Evolutionary conservation across 2,888 invertebrate genomes (phyloP).

Genomic region (Neoascia interrupta): DNA sequence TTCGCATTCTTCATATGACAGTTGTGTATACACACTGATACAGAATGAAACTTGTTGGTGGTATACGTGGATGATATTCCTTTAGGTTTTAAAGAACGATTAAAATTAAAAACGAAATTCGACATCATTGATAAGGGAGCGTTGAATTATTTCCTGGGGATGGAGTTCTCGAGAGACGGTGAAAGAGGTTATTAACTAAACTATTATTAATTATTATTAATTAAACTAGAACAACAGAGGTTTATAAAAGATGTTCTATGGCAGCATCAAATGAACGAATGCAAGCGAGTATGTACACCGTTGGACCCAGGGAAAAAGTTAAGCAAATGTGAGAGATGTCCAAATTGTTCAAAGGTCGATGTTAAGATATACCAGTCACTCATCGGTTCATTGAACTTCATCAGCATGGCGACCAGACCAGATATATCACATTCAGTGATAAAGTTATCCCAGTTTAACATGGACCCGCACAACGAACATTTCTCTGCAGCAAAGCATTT

Average conservation of each 20-base stretch:
- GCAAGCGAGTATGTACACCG: background rate
- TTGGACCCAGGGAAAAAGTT: background rate
- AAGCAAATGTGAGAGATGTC: background rate
- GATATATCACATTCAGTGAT: background rate
- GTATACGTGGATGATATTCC: background rate
- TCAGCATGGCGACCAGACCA: background rate
- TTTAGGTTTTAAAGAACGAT: background rate
- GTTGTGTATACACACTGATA: background rate
- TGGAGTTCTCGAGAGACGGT: background rate
- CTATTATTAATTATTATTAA: too few relatives aligned
- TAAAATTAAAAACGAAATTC: background rate
- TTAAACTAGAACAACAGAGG: background rate
- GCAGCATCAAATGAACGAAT: background rate
- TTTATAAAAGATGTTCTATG: background rate
- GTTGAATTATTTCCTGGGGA: background rate
- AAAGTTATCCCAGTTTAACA: background rate
- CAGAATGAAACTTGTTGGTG: background rate
- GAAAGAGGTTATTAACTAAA: too few relatives aligned
- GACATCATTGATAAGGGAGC: background rate
- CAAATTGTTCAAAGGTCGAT: background rate
- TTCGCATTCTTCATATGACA: background rate
- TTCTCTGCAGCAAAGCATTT: background rate
- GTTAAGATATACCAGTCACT: background rate
- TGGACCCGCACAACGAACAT: background rate
- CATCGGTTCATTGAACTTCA: conserved; percentile 1